Base-by-base conservation (phyloP, 2,797 vertebrate genomes). In the Centropyge bicolor region DNA sequence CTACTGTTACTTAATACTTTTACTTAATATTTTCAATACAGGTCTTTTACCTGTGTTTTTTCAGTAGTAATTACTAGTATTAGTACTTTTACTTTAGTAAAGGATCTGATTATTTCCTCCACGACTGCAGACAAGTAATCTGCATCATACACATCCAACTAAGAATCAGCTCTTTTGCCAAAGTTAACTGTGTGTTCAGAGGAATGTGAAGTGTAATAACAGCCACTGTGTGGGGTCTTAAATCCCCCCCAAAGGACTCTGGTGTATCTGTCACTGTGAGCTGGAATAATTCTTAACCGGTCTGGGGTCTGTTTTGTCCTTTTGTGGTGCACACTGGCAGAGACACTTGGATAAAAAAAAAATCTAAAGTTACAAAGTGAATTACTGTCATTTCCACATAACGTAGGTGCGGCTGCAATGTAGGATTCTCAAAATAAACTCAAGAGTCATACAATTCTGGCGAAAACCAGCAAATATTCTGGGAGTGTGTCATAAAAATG, bases 161-260 rank as follows among this genome's bases (percentile, higher is more conserved):
- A 9, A 46, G 24, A 20, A 20, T 17, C 22, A 3, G 24, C 48
- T 67, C 11, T 35, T 61, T 19, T 61, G 40, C 6, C 48, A 57
- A 43, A 55, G 73, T 72, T 20, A 36, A 54, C 59, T 51, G 63
- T 61, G 59, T 36, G 62, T 62, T 65, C 48, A 70, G 74, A 70
- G 63, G 74, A 86, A 76, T 66, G 81, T 75, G 56, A 61, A 35
- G 57, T 70, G 70, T 69, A 69, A 20, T 65, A 64, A 63, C 52
- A 65, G 80, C 54, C 61, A 0, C 73, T 13, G 31, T 77, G 86
- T 83, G 86, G 71, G 76, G 85, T 86, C 86, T 63, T 72, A 74
- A 83, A 86, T 73, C 84, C 75, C 14, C 31, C 14, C 31, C 52
- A 38, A 19, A 57, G 54, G 38, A 65, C 57, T 46, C 24, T 5